Conservation (phyloP, 2,113 vertebrate species). For the Columba livia region DNA sequence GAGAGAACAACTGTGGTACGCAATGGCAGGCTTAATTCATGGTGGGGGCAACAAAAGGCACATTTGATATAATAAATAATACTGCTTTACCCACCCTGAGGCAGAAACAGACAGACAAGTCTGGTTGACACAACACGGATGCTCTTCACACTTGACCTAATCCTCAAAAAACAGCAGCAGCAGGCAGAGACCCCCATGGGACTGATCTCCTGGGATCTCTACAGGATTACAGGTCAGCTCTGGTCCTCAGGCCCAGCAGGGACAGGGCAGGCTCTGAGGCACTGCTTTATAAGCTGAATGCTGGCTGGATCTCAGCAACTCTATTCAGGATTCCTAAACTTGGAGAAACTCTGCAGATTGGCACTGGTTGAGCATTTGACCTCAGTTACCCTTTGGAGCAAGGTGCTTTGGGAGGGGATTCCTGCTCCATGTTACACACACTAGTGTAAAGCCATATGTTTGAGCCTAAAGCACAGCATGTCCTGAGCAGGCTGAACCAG, state of each 20-base stretch:
- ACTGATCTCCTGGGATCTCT: background rate
- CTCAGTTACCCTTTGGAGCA: background rate
- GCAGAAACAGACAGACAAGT: background rate
- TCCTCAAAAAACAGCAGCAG: background rate
- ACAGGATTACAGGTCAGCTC: background rate
- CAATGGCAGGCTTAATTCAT: background rate
- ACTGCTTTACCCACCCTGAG: background rate
- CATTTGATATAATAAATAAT: background rate
- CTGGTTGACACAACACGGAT: background rate
- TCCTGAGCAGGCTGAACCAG: background rate
- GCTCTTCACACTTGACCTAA: background rate
- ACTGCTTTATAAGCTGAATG: background rate
- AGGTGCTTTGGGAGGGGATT: slow-evolving; percentile 4
- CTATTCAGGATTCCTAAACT: background rate
- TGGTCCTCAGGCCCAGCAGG: background rate
- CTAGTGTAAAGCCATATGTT: background rate
- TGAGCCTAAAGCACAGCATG: slow-evolving; percentile 16
- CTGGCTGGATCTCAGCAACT: background rate
- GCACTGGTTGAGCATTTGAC: background rate
- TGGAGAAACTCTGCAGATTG: background rate
- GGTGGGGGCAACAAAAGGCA: background rate
- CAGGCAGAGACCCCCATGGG: background rate
- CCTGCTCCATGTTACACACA: background rate
- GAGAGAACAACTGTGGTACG: background rate
- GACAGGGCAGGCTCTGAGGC: background rate